Base-by-base conservation (phyloP, 2,888 invertebrate genomes). In the Marasmarcha lunaedactyla region DNA sequence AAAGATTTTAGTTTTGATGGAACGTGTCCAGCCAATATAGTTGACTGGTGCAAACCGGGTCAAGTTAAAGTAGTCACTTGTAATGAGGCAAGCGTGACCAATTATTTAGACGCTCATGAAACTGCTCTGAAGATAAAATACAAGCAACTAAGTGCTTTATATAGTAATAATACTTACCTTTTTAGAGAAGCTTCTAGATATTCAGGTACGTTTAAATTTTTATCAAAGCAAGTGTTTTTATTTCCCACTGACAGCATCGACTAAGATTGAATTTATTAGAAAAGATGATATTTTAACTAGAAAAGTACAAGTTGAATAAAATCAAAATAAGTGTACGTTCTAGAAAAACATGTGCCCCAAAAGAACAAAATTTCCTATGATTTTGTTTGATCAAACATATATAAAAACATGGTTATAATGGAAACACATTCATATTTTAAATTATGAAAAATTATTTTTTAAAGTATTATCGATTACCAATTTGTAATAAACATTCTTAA, bases 101-200 rank as follows among this genome's bases (percentile, higher is more conserved):
- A 77, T 46, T 87, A 84, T 51, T 63, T 88, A 43, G 81, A 86
- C 34, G 79, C 85, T 1, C 85, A 86, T 46, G 86, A 87, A 52
- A 60, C 71, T 1, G 67, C 76, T 1, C 76, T 85, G 66, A 73
- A 71, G 50, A 70, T 85, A 12, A 73, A 73, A 47, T 76, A 81
- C 47, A 76, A 76, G 45, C 67, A 84, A 45, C 71, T 59, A 6
- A 71, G 74, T 30, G 79, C 83, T 46, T 49, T 73, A 39, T 72
- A 79, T 44, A 83, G 83, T 45, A 77, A 81, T 48, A 84, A 84
- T 42, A 79, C 83, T 14, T 84, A 76, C 38, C 66, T 79, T 25
- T 52, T 85, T 2, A 63, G 79, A 50, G 76, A 84, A 48, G 79
- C 84, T 1, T 66, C 77, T 12, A 67, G 84, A 35, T 77, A 71